Base-by-base conservation (phyloP, 2,113 vertebrate genomes). In the Embiotoca jacksoni region DNA sequence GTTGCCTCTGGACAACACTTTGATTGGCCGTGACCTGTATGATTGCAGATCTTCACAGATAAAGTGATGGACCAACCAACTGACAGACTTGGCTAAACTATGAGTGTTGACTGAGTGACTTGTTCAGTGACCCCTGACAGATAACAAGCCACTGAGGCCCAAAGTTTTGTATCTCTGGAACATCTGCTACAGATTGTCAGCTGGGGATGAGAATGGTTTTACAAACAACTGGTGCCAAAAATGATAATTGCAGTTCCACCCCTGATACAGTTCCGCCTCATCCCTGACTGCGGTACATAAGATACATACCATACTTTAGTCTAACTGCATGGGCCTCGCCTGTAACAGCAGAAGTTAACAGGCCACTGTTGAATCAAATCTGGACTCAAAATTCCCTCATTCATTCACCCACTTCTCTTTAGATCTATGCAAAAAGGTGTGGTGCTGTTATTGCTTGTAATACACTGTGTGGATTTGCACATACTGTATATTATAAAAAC, bases 171-270 rank as follows among this genome's bases (percentile, higher is more conserved):
- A 74, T 58, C 65, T 47, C 39, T 56, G 15, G 35, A 76, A 81
- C 85, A 89, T 73, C 81, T 88, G 67, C 53, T 72, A 7, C 54
- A 82, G 69, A 83, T 83, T 85, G 62, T 86, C 73, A 81, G 58
- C 1, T 3, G 13, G 23, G 58, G 75, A 85, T 72, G 55, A 83
- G 39, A 83, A 72, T 75, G 59, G 23, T 74, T 80, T 84, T 66
- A 44, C 50, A 70, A 80, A 69, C 68, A 68, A 68, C 50, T 72
- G 71, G 62, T 79, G 77, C 77, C 72, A 81, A 82, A 84, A 81
- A 81, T 72, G 39, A 82, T 59, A 86, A 84, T 65, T 84, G 57
- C 39, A 23, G 23, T 23, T 23, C 23, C 60, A 84, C 56, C 68
- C 57, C 3, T 3, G 59, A 72, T 75, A 74, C 68, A 84, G 60